A percentile compares a stretch with the other conserved stretches of the same genome.
phyloP scores from a whole-genome alignment of 2,113 vertebrate species.

The Hypocryptadius cinnamomeus region DNA sequence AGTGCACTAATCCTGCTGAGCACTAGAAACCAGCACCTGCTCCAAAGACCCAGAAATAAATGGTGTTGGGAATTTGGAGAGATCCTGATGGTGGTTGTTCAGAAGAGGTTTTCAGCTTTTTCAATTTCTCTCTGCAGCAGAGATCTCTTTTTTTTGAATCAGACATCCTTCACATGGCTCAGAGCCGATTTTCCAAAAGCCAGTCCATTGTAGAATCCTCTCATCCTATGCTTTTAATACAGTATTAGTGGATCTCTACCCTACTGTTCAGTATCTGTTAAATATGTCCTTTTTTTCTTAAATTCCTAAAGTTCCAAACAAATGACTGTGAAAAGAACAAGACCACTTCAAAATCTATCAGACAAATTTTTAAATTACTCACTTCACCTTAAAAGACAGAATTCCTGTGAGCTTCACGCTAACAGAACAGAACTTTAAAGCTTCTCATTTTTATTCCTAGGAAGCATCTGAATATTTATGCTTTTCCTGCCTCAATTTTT shows the following conservation, averaged over 20 bases:
- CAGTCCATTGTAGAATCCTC: background rate
- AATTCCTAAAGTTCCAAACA: background rate
- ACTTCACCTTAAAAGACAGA: background rate
- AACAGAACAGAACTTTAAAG: background rate
- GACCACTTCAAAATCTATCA: background rate
- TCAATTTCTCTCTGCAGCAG: background rate
- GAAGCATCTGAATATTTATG: background rate
- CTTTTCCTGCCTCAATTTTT: background rate
- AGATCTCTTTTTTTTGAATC: background rate
- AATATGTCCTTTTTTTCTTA: background rate
- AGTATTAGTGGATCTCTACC: background rate
- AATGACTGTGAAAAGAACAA: background rate
- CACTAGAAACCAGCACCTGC: background rate
- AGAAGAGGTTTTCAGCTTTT: background rate
- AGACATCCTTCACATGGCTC: background rate
- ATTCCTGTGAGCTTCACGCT: background rate
- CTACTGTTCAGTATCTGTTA: background rate
- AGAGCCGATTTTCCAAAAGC: background rate
- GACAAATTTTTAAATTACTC: background rate
- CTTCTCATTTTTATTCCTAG: background rate
- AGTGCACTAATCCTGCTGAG: background rate
- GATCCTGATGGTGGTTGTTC: background rate
- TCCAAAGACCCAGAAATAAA: background rate
- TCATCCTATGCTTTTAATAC: background rate
- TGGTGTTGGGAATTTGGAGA: background rate